These are phyloP conservation scores for Drosophila affinis DNA, from an alignment of 2,888 invertebrate genomes.

Conservation along the genomic window DNA sequence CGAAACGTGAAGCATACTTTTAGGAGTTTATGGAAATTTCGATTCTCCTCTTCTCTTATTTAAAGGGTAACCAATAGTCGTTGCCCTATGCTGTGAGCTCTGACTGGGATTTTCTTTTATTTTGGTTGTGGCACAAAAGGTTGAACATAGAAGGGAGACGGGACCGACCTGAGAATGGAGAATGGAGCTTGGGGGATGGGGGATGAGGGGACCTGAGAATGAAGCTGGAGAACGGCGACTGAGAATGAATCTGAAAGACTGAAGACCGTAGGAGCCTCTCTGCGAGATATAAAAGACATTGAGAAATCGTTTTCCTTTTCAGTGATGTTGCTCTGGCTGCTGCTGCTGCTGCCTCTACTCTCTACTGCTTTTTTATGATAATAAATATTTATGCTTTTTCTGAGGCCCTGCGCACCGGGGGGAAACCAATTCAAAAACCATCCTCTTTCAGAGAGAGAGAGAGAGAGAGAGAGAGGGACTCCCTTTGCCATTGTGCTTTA, in stretches of 20 bases:
- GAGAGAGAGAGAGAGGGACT: slow-evolving; percentile 28
- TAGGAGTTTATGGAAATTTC: slow-evolving; percentile 12
- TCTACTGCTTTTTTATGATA: slow-evolving; percentile 64
- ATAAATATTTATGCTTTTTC: slow-evolving; percentile 76
- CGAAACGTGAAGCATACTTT: slow-evolving; percentile 21
- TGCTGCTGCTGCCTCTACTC: slow-evolving; percentile 38
- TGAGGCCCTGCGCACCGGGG: slow-evolving; percentile 32
- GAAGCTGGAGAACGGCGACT: slow-evolving; percentile 15
- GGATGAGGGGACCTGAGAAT: slow-evolving; percentile 10
- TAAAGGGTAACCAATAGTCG: background rate
- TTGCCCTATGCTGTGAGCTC: background rate
- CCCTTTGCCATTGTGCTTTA: slow-evolving; percentile 70
- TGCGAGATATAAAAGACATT: slow-evolving; percentile 75
- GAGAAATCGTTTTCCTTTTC: slow-evolving; percentile 80
- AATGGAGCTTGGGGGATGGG: background rate
- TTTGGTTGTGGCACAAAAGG: slow-evolving; percentile 46
- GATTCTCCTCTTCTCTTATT: background rate
- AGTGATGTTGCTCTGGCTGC: slow-evolving; percentile 44
- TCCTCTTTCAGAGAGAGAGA: slow-evolving; percentile 58
- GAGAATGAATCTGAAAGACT: background rate
- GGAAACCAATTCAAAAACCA: slow-evolving; percentile 65
- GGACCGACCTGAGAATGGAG: slow-evolving; percentile 22
- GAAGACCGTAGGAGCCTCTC: background rate
- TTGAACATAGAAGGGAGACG: slow-evolving; percentile 6
- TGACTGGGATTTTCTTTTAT: slow-evolving; percentile 24